phyloP scores from a whole-genome alignment of 2,113 vertebrate species.

The Myxocyprinus asiaticus region DNA sequence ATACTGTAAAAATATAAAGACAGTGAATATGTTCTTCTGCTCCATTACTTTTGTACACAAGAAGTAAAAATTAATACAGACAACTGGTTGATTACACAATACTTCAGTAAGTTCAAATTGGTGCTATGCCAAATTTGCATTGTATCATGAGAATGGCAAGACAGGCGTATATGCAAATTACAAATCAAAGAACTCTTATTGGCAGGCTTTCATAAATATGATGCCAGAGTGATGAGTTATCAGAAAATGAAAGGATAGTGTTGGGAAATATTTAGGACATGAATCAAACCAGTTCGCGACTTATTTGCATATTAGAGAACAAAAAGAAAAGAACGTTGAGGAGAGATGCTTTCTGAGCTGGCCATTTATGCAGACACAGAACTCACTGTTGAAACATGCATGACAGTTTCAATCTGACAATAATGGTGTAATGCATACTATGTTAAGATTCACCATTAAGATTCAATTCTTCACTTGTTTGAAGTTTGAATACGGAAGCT shows the following conservation, averaged over 20 bases:
- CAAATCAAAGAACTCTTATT: background rate
- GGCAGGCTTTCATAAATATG: background rate
- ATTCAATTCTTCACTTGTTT: no score
- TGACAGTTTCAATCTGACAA: background rate
- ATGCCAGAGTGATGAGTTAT: background rate
- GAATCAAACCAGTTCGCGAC: background rate
- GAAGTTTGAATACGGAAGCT: no score
- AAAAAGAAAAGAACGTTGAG: background rate
- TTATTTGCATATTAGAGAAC: background rate
- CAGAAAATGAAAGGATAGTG: no score
- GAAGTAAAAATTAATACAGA: background rate
- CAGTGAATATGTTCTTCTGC: background rate
- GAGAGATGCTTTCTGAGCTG: background rate
- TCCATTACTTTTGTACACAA: background rate
- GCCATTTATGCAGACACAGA: background rate
- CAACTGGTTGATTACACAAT: no score
- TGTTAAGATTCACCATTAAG: no score
- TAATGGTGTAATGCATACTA: no score
- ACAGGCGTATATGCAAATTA: background rate
- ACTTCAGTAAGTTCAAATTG: no score
- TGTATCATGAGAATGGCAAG: no score
- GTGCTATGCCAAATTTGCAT: no score
- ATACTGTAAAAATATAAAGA: conserved; percentile 8
- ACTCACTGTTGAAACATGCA: background rate
- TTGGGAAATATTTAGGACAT: background rate